phyloP scores from a whole-genome alignment of 2,797 vertebrate species.

The Lindbergichthys nudifrons region DNA sequence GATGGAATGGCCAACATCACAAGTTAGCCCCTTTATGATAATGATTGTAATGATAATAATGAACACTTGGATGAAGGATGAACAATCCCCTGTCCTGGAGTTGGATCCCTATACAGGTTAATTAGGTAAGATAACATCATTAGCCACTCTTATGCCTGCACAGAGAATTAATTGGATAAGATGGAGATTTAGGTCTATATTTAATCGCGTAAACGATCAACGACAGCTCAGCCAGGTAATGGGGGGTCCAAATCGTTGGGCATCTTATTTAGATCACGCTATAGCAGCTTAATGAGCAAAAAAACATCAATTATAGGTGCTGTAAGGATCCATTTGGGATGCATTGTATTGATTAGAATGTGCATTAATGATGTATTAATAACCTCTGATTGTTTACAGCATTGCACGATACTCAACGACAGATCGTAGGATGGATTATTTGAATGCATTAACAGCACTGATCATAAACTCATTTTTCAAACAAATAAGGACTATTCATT shows the following conservation, averaged over 20 bases:
- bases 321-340: conserved; percentile 25
- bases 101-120: conserved; percentile 89
- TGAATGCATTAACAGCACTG: conserved; percentile 1
- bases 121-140: conserved; percentile 92
- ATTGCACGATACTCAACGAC: conserved; percentile 31
- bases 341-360: conserved; percentile 46
- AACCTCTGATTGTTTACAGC: conserved; percentile 51
- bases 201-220: conserved; percentile 86
- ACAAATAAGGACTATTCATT: conserved; percentile 48
- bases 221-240: conserved; percentile 77
- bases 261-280: conserved; percentile 84
- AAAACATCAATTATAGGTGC: conserved; percentile 51
- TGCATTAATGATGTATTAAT: conserved; percentile 57
- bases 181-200: conserved; percentile 85
- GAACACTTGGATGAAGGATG: conserved; percentile 87
- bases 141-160: conserved; percentile 86
- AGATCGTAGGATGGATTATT: conserved; percentile 3
- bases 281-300: conserved; percentile 79
- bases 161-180: conserved; percentile 88
- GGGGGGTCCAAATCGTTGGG: conserved; percentile 72
- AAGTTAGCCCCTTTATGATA: conserved; percentile 85
- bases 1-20: conserved; percentile 80
- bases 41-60: conserved; percentile 88
- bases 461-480: conserved; percentile 22
- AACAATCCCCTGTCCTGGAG: conserved; percentile 84